Evolutionary conservation across 2,797 vertebrate genomes (phyloP).

Genomic region (Acipenser oxyrinchus): DNA sequence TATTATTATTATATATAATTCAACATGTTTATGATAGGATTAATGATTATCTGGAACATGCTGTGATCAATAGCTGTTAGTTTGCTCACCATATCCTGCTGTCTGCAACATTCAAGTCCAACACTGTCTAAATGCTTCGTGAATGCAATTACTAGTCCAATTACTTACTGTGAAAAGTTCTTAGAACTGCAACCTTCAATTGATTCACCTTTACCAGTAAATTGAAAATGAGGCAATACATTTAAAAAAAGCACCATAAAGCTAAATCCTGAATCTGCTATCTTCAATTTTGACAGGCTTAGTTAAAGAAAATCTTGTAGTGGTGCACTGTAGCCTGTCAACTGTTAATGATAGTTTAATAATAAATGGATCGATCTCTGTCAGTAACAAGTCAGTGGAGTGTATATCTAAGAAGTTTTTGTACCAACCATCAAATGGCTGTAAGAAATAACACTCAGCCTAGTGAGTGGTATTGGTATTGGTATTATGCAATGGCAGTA

Average conservation of each 20-base stretch:
- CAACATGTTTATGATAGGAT: no score
- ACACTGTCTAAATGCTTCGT: slow-evolving; percentile 15
- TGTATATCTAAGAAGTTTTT: no score
- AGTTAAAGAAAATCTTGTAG: slow-evolving; percentile 33
- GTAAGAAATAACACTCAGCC: no score
- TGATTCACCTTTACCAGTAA: slow-evolving; percentile 32
- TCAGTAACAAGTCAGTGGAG: no score
- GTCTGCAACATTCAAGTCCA: no score
- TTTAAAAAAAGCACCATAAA: slow-evolving; percentile 13
- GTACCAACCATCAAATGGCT: no score
- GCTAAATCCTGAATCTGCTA: slow-evolving; percentile 33
- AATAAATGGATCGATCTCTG: slow-evolving; percentile 11
- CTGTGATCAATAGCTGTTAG: no score
- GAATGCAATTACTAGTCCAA: slow-evolving; percentile 27
- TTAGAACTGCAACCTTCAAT: slow-evolving; percentile 28
- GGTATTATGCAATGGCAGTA: no score
- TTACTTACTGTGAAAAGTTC: slow-evolving; percentile 35
- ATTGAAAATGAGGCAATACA: slow-evolving; percentile 37
- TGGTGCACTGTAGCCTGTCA: slow-evolving; percentile 26
- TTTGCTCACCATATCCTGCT: no score
- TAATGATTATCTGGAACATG: no score
- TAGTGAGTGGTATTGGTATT: no score
- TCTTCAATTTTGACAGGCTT: slow-evolving; percentile 31
- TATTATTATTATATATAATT: no score
- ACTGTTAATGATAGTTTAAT: slow-evolving; percentile 27